phyloP scores from a whole-genome alignment of 2,797 vertebrate genomes.

The Eulemur albifrons region DNA sequence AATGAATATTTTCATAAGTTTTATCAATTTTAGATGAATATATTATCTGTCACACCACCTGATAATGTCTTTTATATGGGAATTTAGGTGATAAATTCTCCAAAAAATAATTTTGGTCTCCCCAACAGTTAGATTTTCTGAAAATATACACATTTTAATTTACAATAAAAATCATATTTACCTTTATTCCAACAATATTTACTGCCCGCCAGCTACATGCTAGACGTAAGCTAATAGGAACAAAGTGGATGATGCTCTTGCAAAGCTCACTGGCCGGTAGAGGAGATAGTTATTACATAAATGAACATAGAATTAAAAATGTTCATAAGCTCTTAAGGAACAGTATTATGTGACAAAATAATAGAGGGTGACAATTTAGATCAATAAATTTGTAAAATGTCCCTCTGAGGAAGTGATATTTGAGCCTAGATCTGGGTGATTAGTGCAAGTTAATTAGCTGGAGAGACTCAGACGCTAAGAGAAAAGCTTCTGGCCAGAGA shows the following conservation, averaged over 20 bases:
- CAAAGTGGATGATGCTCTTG: background rate
- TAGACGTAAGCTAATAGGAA: background rate
- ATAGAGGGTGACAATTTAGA: background rate
- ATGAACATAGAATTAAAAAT: background rate
- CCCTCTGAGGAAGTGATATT: background rate
- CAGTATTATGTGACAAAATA: background rate
- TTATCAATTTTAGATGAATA: background rate
- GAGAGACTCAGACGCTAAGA: background rate
- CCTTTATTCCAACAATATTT: background rate
- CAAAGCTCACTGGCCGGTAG: background rate
- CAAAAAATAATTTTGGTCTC: constrained; percentile 4
- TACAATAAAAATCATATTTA: background rate
- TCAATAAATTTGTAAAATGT: background rate
- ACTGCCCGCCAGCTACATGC: background rate
- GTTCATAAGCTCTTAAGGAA: background rate
- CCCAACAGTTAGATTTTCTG: background rate
- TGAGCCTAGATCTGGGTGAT: background rate
- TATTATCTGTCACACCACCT: background rate
- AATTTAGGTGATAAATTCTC: constrained; percentile 10
- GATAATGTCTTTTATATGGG: constrained; percentile 1
- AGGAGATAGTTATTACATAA: background rate
- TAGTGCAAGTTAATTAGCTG: background rate
- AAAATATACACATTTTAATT: background rate
- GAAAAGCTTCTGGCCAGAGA: background rate
- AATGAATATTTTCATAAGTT: constrained; percentile 20